Evolutionary conservation across 2,113 vertebrate species (phyloP), one percentile per base, ranked within the genome.

Genomic region (Melozone crissalis): DNA sequence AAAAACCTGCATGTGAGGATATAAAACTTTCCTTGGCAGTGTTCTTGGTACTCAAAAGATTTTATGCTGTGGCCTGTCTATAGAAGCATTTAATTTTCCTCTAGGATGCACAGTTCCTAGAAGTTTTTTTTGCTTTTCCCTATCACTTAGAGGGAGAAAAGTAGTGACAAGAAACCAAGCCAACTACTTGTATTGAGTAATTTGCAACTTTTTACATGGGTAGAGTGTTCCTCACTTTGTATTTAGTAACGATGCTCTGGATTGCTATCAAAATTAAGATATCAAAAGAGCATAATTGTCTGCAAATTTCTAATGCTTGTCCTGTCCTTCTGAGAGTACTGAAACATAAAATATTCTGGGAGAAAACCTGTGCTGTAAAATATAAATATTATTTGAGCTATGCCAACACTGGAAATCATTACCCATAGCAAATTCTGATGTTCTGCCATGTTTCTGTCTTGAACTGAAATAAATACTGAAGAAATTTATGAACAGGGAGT

Each of bases 71-170:
- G 78, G 27, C 19, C 58, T 79, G 68, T 85, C 44, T 91, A 63
- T 71, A 63, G 89, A 91, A 72, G 52, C 35, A 80, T 90, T 97
- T 77, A 1, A 75, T 90, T 85, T 91, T 95, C n/a, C 41, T 97
- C n/a, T 5, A 27, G 80, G 39, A 61, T 20, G 28, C 15, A 71
- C 27, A 41, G 59, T 69, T 96, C 43, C 78, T 82, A 23, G 35
- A 62, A 68, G 49, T 81, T 91, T 68, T 89, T n/a, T 95, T 91
- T 95, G 49, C 44, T 90, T 57, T 83, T 57, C 12, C 10, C 11
- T 58, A 1, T 39, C 2, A 2, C 7, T 84, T 49, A 22, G 10
- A 81, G 31, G 51, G 46, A 58, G 59, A 62, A 84, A 74, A 81
- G 54, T 15, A 62, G 20, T 1, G 3, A 54, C 15, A 41, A 89